Conservation (phyloP, 2,888 invertebrate genomes). For the Drosophila pseudotalamancana region DNA sequence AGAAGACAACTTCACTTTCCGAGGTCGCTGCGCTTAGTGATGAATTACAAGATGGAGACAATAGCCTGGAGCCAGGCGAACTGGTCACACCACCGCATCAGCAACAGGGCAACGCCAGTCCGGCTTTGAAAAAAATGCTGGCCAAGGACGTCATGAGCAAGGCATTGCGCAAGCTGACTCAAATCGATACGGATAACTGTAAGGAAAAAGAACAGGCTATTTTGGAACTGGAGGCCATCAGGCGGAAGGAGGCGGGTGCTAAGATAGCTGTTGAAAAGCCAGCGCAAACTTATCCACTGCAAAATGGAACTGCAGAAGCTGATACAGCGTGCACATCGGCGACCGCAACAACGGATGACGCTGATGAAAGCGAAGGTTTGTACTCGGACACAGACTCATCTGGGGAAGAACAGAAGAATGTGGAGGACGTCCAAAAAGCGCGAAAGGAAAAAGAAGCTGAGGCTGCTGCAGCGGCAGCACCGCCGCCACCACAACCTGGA, state of each 20-base stretch:
- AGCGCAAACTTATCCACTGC: not conserved
- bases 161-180: constrained; percentile 60
- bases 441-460: constrained; percentile 66
- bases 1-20: constrained; percentile 5
- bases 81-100: constrained; percentile 82
- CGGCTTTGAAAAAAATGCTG: constrained; percentile 43
- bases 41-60: constrained; percentile 78
- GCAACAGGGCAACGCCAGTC: constrained; percentile 26
- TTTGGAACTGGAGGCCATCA: constrained; percentile 72
- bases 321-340: not conserved
- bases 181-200: constrained; percentile 45
- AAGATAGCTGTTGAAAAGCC: not conserved
- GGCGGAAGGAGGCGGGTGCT: constrained; percentile 61
- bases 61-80: constrained; percentile 82
- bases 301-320: constrained; percentile 21
- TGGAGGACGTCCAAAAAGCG: constrained; percentile 67
- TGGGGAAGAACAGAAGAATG: constrained; percentile 44
- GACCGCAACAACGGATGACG: constrained; percentile 18
- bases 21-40: constrained; percentile 66
- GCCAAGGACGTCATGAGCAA: constrained; percentile 58
- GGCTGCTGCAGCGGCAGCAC: constrained; percentile 61
- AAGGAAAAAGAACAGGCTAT: constrained; percentile 69
- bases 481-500: constrained; percentile 17
- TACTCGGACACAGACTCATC: constrained; percentile 70
- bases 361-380: constrained; percentile 65